Conservation (phyloP, 2,113 vertebrate species). For the Antechinus flavipes region DNA sequence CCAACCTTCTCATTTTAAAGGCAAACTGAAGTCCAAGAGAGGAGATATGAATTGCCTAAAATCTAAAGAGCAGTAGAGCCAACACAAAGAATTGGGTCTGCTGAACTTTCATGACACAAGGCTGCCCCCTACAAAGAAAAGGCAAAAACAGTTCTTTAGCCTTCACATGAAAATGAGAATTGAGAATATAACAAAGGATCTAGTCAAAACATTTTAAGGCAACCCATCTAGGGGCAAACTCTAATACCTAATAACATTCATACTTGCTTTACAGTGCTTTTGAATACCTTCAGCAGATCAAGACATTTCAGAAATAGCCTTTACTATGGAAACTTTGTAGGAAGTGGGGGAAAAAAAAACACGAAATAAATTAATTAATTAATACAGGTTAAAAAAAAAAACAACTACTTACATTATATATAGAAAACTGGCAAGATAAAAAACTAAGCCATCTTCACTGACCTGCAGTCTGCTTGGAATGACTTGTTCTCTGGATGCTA, state of each 20-base stretch:
- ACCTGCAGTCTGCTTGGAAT: conserved; percentile 69
- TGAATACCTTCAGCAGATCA: conserved; percentile 58
- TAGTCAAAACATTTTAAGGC: conserved; percentile 32
- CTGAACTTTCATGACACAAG: background rate
- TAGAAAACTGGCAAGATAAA: conserved; percentile 68
- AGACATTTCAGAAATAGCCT: conserved; percentile 66
- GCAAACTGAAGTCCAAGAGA: background rate
- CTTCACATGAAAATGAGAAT: conserved; percentile 46
- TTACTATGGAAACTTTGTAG: conserved; percentile 55
- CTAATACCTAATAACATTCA: conserved; percentile 20
- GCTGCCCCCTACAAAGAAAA: background rate
- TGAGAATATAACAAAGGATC: conserved; percentile 40
- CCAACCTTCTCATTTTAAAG: background rate
- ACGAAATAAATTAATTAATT: conserved; percentile 73
- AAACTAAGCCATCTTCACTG: conserved; percentile 57
- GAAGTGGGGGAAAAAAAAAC: conserved; percentile 69
- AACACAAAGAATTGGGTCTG: background rate
- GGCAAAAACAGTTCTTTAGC: conserved; percentile 17
- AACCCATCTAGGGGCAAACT: conserved; percentile 26
- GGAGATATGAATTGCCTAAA: background rate
- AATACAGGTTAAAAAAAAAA: conserved; percentile 61
- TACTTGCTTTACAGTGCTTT: conserved; percentile 41
- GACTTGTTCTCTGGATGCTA: conserved; percentile 71
- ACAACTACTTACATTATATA: conserved; percentile 66
- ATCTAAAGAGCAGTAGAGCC: background rate